Conservation (phyloP, 2,113 vertebrate species). For the Xenopus borealis region DNA sequence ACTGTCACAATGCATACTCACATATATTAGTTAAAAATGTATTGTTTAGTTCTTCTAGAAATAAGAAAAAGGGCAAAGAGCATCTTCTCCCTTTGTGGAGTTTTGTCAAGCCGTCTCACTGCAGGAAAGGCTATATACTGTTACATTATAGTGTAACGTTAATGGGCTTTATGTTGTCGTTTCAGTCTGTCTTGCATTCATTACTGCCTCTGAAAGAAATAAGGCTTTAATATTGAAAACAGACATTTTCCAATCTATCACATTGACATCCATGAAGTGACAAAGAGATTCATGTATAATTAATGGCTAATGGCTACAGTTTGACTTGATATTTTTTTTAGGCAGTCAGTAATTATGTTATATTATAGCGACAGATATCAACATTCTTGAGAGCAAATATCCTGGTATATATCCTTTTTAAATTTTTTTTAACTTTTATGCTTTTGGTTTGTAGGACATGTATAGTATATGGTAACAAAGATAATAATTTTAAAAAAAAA, state of each 20-base stretch:
- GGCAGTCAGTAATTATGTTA: slow-evolving; percentile 1
- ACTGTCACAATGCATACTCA: too few relatives aligned
- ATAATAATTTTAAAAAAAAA: too few relatives aligned
- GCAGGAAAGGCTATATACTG: neutral
- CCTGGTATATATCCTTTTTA: neutral
- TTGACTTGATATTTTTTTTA: neutral
- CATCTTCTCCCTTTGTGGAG: too few relatives aligned
- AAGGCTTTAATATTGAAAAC: slow-evolving; percentile 6
- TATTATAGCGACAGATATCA: neutral
- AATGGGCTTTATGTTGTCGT: neutral
- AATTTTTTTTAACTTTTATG: slow-evolving; percentile 1
- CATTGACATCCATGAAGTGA: neutral
- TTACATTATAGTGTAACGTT: neutral
- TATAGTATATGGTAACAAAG: too few relatives aligned
- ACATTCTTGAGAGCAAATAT: neutral
- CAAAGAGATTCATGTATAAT: neutral
- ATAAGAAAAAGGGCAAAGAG: too few relatives aligned
- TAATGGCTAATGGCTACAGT: neutral
- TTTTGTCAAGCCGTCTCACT: too few relatives aligned
- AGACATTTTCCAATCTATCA: neutral
- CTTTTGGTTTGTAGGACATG: too few relatives aligned
- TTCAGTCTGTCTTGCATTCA: neutral
- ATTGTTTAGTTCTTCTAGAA: too few relatives aligned
- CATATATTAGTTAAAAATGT: too few relatives aligned
- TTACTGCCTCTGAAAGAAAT: neutral